phyloP scores from a whole-genome alignment of 2,888 invertebrate species.

The Antheraea yamamai region DNA sequence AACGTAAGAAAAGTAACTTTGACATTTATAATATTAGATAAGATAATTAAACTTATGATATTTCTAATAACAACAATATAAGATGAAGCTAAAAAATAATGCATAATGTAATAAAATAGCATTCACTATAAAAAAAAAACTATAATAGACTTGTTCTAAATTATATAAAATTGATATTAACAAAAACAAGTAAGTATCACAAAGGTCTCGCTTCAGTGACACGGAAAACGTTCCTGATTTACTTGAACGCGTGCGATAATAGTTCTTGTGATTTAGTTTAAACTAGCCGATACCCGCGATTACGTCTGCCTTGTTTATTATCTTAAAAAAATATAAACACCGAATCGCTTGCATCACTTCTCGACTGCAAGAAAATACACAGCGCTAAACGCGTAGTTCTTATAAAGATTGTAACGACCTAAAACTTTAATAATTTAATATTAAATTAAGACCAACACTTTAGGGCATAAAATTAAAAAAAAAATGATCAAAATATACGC shows the following conservation, averaged over 20 bases:
- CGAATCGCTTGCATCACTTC: no score
- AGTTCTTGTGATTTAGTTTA: slow-evolving; percentile 26
- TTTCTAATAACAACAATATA: background rate
- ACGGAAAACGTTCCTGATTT: slow-evolving; percentile 38
- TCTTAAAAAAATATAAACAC: no score
- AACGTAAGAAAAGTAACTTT: no score
- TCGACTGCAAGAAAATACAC: no score
- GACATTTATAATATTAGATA: no score
- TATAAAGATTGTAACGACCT: no score
- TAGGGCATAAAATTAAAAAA: no score
- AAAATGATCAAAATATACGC: no score
- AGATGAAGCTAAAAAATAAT: background rate
- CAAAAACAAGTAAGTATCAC: background rate
- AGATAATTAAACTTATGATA: background rate
- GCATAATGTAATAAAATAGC: background rate
- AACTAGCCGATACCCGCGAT: background rate
- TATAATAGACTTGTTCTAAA: background rate
- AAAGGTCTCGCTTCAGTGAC: slow-evolving; percentile 36
- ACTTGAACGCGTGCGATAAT: slow-evolving; percentile 31
- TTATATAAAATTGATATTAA: background rate
- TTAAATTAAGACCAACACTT: no score
- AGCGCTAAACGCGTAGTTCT: no score
- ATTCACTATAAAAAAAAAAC: background rate
- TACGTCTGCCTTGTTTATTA: no score
- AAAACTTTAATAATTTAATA: no score